Evolutionary conservation across 2,113 vertebrate species (phyloP).

Genomic region (Pygoscelis antarcticus): DNA sequence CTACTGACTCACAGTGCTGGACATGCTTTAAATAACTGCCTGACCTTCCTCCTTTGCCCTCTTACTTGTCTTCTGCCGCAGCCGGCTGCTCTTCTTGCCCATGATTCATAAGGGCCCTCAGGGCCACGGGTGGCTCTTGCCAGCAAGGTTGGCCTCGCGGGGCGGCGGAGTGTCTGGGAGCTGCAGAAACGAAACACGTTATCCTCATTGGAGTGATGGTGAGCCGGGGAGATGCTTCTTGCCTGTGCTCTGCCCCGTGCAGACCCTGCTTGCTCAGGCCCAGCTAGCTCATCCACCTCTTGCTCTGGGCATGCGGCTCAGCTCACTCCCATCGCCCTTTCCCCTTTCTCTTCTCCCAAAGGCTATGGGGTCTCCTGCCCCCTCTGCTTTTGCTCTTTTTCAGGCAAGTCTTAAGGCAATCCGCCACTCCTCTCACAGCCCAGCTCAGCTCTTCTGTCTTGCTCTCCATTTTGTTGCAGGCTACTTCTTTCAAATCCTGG

Average conservation of each 20-base stretch:
- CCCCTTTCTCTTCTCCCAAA: not conserved
- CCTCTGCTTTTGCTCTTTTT: not conserved
- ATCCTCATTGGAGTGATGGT: not conserved
- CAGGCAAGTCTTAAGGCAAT: not conserved
- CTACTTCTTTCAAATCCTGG: not conserved
- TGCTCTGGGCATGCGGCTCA: rapidly evolving
- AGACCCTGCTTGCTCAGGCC: too few relatives aligned
- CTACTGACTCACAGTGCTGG: not conserved
- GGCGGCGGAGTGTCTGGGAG: not conserved
- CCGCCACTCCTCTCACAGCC: not conserved
- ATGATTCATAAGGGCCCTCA: rapidly evolving
- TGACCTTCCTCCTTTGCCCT: not conserved
- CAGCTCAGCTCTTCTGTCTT: not conserved
- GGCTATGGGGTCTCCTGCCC: not conserved
- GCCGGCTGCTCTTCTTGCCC: not conserved
- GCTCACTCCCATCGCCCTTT: not conserved
- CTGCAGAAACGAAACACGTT: not conserved
- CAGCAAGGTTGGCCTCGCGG: not conserved
- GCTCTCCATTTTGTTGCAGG: not conserved
- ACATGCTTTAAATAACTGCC: not conserved
- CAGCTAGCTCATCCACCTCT: not conserved
- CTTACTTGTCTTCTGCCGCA: not conserved
- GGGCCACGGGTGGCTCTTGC: too few relatives aligned
- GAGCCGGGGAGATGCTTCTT: not conserved
- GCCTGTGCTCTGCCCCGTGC: not conserved